Evolutionary conservation across 2,797 vertebrate species (phyloP).

Genomic region (Neostethus bicornis): DNA sequence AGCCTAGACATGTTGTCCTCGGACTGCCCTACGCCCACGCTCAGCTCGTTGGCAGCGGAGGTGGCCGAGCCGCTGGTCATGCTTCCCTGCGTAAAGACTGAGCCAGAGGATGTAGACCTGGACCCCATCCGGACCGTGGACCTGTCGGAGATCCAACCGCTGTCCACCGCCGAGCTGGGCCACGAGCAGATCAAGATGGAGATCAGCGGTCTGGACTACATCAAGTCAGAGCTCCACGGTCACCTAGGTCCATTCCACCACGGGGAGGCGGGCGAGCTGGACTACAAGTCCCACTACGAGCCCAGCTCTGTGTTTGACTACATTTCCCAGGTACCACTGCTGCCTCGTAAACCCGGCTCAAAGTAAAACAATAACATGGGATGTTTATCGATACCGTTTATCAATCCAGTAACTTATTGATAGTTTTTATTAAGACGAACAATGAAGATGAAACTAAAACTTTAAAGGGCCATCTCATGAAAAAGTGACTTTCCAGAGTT

Average conservation of each 20-base stretch:
- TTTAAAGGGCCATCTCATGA: too few species aligned
- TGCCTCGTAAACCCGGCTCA: too few species aligned
- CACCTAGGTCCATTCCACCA: slow-evolving; percentile 66
- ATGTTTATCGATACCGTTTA: too few species aligned
- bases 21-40: slow-evolving; percentile 73
- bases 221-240: slow-evolving; percentile 79
- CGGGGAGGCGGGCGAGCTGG: slow-evolving; percentile 67
- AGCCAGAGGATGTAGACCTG: slow-evolving; percentile 75
- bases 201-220: slow-evolving; percentile 84
- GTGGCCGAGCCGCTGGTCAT: slow-evolving; percentile 77
- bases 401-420: too few species aligned
- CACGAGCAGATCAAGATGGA: slow-evolving; percentile 84
- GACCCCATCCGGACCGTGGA: slow-evolving; percentile 80
- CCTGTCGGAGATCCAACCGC: slow-evolving; percentile 80
- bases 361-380: too few species aligned
- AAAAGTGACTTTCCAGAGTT: too few species aligned
- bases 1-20: slow-evolving; percentile 72
- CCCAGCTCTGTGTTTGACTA: slow-evolving; percentile 81
- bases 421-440: too few species aligned
- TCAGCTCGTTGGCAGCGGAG: slow-evolving; percentile 75
- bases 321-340: slow-evolving; percentile 74
- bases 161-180: slow-evolving; percentile 81
- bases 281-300: slow-evolving; percentile 82
- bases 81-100: slow-evolving; percentile 81
- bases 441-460: too few species aligned